Evolutionary conservation across 2,113 vertebrate genomes (phyloP).

Genomic region (Elaphurus davidianus): DNA sequence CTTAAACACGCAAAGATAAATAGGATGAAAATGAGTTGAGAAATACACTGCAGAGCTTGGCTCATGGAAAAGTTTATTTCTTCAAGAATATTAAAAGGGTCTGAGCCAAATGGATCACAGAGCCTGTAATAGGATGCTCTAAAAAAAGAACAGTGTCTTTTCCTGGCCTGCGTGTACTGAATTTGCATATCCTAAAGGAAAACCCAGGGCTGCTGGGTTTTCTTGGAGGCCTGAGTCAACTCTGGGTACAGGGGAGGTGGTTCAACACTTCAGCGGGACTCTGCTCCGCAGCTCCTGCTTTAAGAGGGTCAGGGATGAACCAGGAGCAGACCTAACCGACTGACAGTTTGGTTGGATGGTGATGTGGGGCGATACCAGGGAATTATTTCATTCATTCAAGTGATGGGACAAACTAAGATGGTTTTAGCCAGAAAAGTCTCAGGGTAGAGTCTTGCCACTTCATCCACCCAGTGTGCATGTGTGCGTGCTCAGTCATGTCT

Average conservation of each 20-base stretch:
- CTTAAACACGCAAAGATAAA: constrained; percentile 69
- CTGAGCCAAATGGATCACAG: constrained; percentile 62
- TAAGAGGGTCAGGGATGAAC: not conserved
- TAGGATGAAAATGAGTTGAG: constrained; percentile 74
- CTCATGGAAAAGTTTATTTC: constrained; percentile 71
- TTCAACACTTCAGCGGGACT: not conserved
- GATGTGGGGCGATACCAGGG: not conserved
- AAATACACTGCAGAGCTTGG: constrained; percentile 64
- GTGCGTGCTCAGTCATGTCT: not conserved
- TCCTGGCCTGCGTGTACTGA: not conserved
- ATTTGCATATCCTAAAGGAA: constrained; percentile 56
- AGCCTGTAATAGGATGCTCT: constrained; percentile 54
- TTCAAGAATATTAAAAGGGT: constrained; percentile 69
- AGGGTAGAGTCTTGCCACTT: not conserved
- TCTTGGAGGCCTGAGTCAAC: not conserved
- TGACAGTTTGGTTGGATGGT: not conserved
- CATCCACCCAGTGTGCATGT: not conserved
- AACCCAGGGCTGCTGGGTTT: not conserved
- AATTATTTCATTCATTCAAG: not conserved
- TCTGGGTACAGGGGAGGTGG: not conserved
- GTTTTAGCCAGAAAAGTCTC: not conserved
- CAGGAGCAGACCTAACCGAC: not conserved
- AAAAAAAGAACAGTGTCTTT: constrained; percentile 61
- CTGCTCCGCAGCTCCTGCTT: not conserved
- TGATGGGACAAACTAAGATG: not conserved